Base-by-base conservation (phyloP, 2,797 vertebrate genomes). In the Rallus crepitans region DNA sequence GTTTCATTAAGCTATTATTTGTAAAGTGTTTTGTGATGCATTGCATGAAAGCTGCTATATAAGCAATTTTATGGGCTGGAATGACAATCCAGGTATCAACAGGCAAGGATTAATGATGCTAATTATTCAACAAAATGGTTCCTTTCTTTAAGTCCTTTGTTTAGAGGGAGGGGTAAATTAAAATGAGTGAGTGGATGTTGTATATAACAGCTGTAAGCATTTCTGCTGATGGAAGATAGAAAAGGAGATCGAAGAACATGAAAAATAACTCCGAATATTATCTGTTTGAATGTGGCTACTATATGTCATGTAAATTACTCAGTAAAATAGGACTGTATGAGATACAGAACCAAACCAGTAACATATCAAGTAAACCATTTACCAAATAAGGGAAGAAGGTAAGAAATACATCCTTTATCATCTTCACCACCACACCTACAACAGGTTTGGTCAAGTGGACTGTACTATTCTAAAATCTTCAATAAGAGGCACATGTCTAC, bases 1-100 rank as follows among this genome's bases (percentile, higher is more conserved):
- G 70, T 88, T 95, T 96, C 93, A 94, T 96, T 94, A 94, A 93
- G 79, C 92, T 94, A 86, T 94, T 95, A 95, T 94, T 96, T 94
- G 89, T 87, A 73, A 97, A 96, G 81, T 57, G 70, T 82, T 95
- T 93, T 69, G 60, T 86, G 86, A 93, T 80, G 76, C 77, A 87
- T 73, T 87, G 60, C 86, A 61, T 39, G 83, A 88, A 95, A 93
- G 61, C 76, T 82, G 90, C 81, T 65, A 71, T 48, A 86, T 72
- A 94, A 94, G 81, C 66, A 83, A 64, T 90, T 92, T 93, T 92
- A 84, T 71, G 59, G 72, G 56, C 87, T 85, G 48, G 37, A 93
- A 71, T 97, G 91, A 87, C 77, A 93, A 93, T 82, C 81, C 92
- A 73, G 81, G 76, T 95, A 96, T 92, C 89, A 96, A 93, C 52